These are phyloP conservation scores for Melanostigma gelatinosum DNA, from an alignment of 2,113 vertebrate genomes.

Conservation along the genomic window DNA sequence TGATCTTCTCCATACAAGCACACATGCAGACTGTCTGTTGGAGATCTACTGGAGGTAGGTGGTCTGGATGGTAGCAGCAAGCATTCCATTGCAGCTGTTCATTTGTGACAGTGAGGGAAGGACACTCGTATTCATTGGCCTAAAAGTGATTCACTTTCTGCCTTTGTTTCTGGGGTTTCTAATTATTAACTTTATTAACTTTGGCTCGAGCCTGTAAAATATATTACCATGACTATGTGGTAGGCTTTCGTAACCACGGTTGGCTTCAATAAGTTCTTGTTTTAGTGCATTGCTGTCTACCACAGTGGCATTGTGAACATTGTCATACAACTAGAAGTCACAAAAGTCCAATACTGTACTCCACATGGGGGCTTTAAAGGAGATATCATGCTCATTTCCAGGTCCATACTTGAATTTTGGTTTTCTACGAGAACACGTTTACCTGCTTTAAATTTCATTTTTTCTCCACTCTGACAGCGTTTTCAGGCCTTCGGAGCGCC, in stretches of 20 bases:
- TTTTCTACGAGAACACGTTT: not conserved
- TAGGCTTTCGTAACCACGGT: not conserved
- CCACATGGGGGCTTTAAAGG: not conserved
- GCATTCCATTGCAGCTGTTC: slow-evolving; percentile 23
- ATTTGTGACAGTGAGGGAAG: slow-evolving; percentile 10
- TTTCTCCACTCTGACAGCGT: not conserved
- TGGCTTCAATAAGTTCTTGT: not conserved
- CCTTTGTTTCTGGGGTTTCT: not conserved
- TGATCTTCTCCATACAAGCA: no score
- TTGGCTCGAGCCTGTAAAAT: not conserved
- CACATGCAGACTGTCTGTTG: not conserved
- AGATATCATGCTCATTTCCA: not conserved
- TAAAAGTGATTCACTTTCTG: slow-evolving; percentile 4
- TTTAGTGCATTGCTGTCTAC: not conserved
- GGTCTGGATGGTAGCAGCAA: slow-evolving; percentile 40
- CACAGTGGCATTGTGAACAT: not conserved
- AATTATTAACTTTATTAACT: slow-evolving; percentile 47
- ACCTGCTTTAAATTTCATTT: not conserved
- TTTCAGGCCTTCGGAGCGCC: not conserved
- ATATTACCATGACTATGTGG: not conserved
- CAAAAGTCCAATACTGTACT: not conserved
- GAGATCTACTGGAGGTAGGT: slow-evolving; percentile 46
- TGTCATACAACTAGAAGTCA: not conserved
- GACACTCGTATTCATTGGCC: not conserved
- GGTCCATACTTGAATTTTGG: not conserved